Base-by-base conservation (phyloP, 1,140 invertebrate genomes). In the Drosophila lacertosa region DNA sequence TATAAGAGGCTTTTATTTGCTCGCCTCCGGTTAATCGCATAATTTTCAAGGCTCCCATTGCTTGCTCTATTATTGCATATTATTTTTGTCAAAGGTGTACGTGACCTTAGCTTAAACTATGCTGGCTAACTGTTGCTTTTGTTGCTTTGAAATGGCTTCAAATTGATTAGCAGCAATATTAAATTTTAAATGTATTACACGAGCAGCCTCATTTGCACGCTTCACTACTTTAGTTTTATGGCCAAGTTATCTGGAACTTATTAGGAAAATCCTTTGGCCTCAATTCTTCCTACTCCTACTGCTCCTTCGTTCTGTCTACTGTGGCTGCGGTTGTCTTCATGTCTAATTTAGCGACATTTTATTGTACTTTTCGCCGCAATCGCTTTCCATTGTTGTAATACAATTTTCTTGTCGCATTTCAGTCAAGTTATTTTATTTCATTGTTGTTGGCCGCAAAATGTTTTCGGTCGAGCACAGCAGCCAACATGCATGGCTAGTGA, bases 341-440 rank as follows among this genome's bases (percentile, higher is more conserved):
- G 82, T 86, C 82, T 86, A 88, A 86, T 86, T 86, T 88, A 86
- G 82, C 77, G 82, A 88, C 82, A 86, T 86, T 86, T 86, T 88
- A 86, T 86, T 84, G 82, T 86, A 86, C 77, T 86, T 86, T 86
- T 88, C 81, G 63, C 81, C 81, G 75, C 81, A 84, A 84, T 84
- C 81, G 82, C 77, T 84, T 88, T 76, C 65, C 81, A 84, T 81
- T 84, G 81, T 84, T 84, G 77, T 86, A 84, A 84, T 86, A 84
- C 81, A 84, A 77, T 84, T 84, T 84, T 86, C 81, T 84, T 84
- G 77, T 84, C 82, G 81, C 81, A 86, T 84, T 84, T 84, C 51
- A 84, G 81, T 76, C 77, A 84, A 84, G 81, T 74, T 83, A 82
- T 82, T 83, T 81, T 78, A 65, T 75, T 69, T 73, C 64, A 74